A percentile compares a stretch with the other conserved stretches of the same genome.
These are phyloP conservation scores for Spea multiplicata DNA, from an alignment of 2,113 vertebrate genomes.

Conservation along the genomic window DNA sequence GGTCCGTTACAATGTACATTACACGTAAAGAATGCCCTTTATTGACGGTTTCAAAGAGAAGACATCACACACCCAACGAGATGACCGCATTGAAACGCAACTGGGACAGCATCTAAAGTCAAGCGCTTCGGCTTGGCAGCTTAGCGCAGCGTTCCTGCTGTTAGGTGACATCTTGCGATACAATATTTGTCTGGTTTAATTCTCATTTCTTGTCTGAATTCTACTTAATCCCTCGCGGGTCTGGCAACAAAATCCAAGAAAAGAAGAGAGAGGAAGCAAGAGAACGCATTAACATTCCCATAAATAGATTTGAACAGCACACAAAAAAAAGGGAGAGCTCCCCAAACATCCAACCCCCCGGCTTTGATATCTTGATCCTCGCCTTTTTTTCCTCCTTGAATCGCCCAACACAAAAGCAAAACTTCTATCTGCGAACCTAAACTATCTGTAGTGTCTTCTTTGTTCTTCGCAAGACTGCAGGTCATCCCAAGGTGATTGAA, in stretches of 20 bases:
- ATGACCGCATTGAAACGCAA: conserved; percentile 23
- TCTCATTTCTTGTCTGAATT: neutral
- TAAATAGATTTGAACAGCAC: conserved; percentile 7
- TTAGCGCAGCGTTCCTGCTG: conserved; percentile 6
- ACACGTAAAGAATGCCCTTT: conserved; percentile 17
- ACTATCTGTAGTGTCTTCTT: conserved; percentile 13
- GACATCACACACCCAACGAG: conserved; percentile 10
- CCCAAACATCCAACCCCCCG: conserved; percentile 22
- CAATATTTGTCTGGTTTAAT: conserved; percentile 31
- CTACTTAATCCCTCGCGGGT: neutral
- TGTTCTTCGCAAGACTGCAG: conserved; percentile 12
- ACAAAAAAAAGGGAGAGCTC: conserved; percentile 12
- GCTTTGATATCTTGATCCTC: conserved; percentile 20
- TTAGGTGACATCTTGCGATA: conserved; percentile 17
- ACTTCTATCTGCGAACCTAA: conserved; percentile 13
- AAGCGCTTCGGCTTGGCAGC: conserved; percentile 12
- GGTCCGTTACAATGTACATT: conserved; percentile 19
- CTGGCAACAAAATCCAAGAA: neutral
- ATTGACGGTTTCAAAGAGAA: conserved; percentile 22
- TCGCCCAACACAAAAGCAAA: conserved; percentile 32
- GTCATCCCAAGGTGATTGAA: conserved; percentile 34
- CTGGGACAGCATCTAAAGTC: conserved; percentile 16
- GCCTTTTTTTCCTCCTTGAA: conserved; percentile 1
- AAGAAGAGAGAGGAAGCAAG: neutral
- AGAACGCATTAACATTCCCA: neutral